Evolutionary conservation across 2,797 vertebrate genomes (phyloP).

Genomic region (Florisuga fusca): DNA sequence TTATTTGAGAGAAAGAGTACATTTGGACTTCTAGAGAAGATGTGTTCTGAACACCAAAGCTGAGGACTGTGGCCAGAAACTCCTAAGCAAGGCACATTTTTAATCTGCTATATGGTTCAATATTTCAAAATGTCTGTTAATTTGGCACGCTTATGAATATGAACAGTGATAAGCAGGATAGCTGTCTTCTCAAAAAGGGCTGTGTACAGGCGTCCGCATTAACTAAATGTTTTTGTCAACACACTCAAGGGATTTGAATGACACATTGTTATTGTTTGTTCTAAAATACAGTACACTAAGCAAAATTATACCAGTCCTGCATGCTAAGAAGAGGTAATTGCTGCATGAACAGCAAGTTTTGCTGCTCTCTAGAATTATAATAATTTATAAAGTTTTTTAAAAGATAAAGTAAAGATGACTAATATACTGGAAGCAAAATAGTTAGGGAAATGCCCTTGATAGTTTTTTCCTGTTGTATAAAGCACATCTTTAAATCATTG

Average conservation of each 20-base stretch:
- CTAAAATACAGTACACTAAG: background rate
- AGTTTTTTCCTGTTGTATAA: background rate
- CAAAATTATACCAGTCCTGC: background rate
- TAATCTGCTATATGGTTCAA: background rate
- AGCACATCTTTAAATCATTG: background rate
- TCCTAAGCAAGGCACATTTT: background rate
- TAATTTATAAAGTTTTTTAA: conserved; percentile 33
- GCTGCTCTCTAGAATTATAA: background rate
- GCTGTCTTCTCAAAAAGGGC: background rate
- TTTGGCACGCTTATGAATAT: background rate
- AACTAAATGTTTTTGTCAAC: background rate
- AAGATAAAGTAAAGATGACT: conserved; percentile 1
- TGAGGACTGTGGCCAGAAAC: background rate
- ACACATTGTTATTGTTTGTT: conserved; percentile 10
- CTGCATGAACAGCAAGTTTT: conserved; percentile 7
- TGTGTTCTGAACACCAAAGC: background rate
- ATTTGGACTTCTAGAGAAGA: background rate
- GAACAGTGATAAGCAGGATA: background rate
- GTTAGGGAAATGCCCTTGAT: background rate
- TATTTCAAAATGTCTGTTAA: background rate
- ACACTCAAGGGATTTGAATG: background rate
- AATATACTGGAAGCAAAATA: background rate
- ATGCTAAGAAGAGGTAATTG: conserved; percentile 22
- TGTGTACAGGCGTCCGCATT: background rate
- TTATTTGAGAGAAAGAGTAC: background rate